phyloP scores from a whole-genome alignment of 2,888 invertebrate species.

The Hirtodrosophila confusa region DNA sequence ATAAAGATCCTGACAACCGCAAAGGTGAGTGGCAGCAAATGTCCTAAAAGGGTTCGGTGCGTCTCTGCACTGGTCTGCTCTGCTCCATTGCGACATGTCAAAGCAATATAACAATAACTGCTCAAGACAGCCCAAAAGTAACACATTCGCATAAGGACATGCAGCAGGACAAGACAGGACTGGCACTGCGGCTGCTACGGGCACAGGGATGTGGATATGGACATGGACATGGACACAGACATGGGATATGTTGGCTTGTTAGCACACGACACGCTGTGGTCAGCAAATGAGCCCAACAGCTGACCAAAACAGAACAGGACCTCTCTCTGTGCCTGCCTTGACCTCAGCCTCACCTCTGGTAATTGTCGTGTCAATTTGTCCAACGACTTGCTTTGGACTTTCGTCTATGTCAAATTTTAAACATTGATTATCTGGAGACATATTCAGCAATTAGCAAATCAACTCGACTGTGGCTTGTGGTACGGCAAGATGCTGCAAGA shows the following conservation, averaged over 20 bases:
- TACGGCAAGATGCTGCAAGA: conserved; percentile 1
- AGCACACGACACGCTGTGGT: conserved; percentile 76
- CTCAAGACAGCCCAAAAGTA: conserved; percentile 78
- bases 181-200: background rate
- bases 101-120: conserved; percentile 72
- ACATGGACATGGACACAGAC: conserved; percentile 29
- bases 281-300: conserved; percentile 71
- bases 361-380: conserved; percentile 76
- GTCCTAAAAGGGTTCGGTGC: conserved; percentile 49
- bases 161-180: conserved; percentile 3
- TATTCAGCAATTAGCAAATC: conserved; percentile 83
- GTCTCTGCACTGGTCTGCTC: conserved; percentile 28
- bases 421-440: conserved; percentile 84
- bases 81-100: conserved; percentile 66
- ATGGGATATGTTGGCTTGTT: conserved; percentile 61
- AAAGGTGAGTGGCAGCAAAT: conserved; percentile 63
- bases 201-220: conserved; percentile 28
- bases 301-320: conserved; percentile 39
- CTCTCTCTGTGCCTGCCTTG: conserved; percentile 4
- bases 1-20: conserved; percentile 52
- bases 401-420: conserved; percentile 74
- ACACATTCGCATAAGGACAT: conserved; percentile 61
- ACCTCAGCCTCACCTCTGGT: conserved; percentile 35
- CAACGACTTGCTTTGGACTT: conserved; percentile 42
- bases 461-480: conserved; percentile 74